phyloP scores from a whole-genome alignment of 2,888 invertebrate genomes.

The Drosophila quinaria region DNA sequence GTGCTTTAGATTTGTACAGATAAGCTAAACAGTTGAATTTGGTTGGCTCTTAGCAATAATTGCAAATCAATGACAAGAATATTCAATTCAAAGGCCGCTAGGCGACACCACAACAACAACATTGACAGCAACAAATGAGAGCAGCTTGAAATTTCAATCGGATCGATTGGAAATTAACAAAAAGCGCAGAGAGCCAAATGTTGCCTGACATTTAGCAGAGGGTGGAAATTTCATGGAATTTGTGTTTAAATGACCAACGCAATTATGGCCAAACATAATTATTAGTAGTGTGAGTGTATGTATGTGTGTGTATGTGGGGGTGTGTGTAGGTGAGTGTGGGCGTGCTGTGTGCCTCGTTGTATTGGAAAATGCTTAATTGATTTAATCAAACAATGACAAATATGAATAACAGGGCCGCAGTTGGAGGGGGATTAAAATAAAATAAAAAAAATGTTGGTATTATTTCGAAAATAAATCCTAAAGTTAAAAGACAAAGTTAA shows the following conservation, averaged over 20 bases:
- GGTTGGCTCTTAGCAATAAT: slow-evolving; percentile 72
- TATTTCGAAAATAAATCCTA: background rate
- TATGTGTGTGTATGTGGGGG: background rate
- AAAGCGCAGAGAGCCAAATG: slow-evolving; percentile 51
- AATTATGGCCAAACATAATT: slow-evolving; percentile 65
- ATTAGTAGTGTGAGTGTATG: background rate
- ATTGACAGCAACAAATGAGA: slow-evolving; percentile 21
- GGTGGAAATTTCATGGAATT: slow-evolving; percentile 34
- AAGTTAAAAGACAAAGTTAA: background rate
- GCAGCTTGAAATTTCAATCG: slow-evolving; percentile 60
- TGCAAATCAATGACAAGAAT: slow-evolving; percentile 76
- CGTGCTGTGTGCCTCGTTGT: slow-evolving; percentile 5
- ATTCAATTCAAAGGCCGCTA: slow-evolving; percentile 65
- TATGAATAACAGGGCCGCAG: slow-evolving; percentile 36
- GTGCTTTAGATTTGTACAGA: slow-evolving; percentile 57
- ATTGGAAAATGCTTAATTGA: slow-evolving; percentile 56
- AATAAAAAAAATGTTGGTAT: background rate
- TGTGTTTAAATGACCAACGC: slow-evolving; percentile 66
- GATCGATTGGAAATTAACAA: slow-evolving; percentile 58
- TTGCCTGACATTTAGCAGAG: slow-evolving; percentile 23
- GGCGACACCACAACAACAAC: slow-evolving; percentile 42
- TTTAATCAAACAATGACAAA: slow-evolving; percentile 65
- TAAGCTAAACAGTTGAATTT: slow-evolving; percentile 46
- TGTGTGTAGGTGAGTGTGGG: background rate
- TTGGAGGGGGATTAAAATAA: background rate